phyloP scores from a whole-genome alignment of 2,113 vertebrate species.

The Seriola rivoliana region DNA sequence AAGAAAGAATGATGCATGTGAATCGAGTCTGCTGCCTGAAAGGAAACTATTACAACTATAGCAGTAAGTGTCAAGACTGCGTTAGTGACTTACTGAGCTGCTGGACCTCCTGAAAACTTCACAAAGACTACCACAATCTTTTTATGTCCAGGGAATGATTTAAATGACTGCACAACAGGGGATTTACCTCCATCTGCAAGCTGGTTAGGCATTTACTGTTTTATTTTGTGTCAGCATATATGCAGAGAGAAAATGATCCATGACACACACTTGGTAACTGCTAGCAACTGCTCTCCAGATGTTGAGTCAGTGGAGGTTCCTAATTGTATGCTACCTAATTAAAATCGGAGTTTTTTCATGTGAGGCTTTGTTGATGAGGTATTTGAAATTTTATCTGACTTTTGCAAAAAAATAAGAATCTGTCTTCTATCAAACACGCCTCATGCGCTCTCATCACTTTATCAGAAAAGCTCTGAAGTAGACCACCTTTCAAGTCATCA shows the following conservation, averaged over 20 bases:
- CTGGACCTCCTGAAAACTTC: conserved; percentile 28
- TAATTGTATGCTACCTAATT: conserved; percentile 63
- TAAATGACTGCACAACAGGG: conserved; percentile 27
- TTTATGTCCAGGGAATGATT: conserved; percentile 29
- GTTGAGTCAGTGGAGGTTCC: conserved; percentile 38
- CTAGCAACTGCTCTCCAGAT: conserved; percentile 30
- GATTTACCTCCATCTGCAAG: conserved; percentile 28
- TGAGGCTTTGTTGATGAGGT: conserved; percentile 48
- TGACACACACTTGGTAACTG: not conserved
- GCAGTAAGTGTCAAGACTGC: conserved; percentile 29
- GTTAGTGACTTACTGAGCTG: conserved; percentile 20
- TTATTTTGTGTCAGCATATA: conserved; percentile 47
- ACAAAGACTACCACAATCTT: conserved; percentile 26
- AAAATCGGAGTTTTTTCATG: conserved; percentile 33
- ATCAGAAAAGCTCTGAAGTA: conserved; percentile 67
- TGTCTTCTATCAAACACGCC: conserved; percentile 45
- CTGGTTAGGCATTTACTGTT: conserved; percentile 20
- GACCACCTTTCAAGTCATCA: conserved; percentile 58
- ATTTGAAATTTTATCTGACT: conserved; percentile 54
- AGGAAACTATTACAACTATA: conserved; percentile 25
- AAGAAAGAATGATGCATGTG: conserved; percentile 34
- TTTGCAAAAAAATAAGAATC: conserved; percentile 20
- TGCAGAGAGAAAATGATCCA: conserved; percentile 36
- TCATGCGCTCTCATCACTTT: conserved; percentile 47
- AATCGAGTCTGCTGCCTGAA: conserved; percentile 39